Evolutionary conservation across 1,140 invertebrate genomes (phyloP).

Genomic region (Aphelenchoides besseyi): DNA sequence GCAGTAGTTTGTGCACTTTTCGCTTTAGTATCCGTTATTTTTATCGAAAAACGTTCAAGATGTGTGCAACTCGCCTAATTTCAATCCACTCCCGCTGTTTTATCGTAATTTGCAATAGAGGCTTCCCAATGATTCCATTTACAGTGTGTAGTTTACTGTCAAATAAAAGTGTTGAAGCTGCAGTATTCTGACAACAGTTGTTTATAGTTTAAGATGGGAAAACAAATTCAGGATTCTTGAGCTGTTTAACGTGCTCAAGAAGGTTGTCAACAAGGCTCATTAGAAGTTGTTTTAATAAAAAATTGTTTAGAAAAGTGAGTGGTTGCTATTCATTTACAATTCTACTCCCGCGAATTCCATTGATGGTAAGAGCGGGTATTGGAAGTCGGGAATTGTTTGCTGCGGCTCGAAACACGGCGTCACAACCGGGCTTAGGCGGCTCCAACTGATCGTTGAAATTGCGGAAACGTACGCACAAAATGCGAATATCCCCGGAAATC

Average conservation of each 20-base stretch:
- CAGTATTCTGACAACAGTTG: too few species aligned
- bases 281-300: too few species aligned
- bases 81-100: neutral
- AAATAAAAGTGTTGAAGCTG: conserved; percentile 2
- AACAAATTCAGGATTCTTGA: too few species aligned
- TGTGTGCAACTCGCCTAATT: neutral
- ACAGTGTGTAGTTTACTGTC: neutral
- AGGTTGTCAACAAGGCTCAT: too few species aligned
- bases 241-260: too few species aligned
- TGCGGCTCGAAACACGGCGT: neutral
- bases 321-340: too few species aligned
- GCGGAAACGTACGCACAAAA: neutral
- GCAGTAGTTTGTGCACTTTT: conserved; percentile 3
- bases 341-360: neutral
- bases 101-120: neutral
- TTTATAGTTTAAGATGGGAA: too few species aligned
- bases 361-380: neutral
- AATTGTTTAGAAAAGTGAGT: too few species aligned
- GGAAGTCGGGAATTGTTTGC: neutral
- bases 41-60: neutral
- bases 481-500: neutral
- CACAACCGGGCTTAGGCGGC: neutral
- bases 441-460: neutral
- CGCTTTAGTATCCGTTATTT: neutral
- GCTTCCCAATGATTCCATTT: neutral